These are phyloP conservation scores for Molothrus ater DNA, from an alignment of 2,797 vertebrate genomes.

Conservation along the genomic window DNA sequence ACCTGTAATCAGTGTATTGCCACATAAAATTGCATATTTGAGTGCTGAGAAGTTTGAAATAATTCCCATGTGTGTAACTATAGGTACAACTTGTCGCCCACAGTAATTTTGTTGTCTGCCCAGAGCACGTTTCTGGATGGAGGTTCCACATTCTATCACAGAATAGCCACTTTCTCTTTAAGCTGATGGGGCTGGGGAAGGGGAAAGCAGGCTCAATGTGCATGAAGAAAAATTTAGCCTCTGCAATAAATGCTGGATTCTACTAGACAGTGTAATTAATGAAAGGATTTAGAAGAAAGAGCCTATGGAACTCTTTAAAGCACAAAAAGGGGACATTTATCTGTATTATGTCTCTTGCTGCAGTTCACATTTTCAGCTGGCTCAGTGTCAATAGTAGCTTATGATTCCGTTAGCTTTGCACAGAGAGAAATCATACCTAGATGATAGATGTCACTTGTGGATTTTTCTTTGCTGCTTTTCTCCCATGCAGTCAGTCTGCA, in stretches of 20 bases:
- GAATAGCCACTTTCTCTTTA: not conserved
- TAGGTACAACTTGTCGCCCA: not conserved
- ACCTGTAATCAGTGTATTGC: not conserved
- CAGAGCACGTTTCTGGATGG: not conserved
- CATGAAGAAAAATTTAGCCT: not conserved
- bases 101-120: not conserved
- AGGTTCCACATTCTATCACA: not conserved
- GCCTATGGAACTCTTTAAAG: not conserved
- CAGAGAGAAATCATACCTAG: not conserved
- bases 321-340: slow-evolving; percentile 24
- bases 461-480: not conserved
- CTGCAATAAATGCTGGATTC: slow-evolving; percentile 7
- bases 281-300: slow-evolving; percentile 38
- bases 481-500: not conserved
- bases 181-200: not conserved
- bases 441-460: not conserved
- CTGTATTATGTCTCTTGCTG: slow-evolving; percentile 15
- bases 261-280: slow-evolving; percentile 53
- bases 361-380: slow-evolving; percentile 42
- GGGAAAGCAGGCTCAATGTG: not conserved
- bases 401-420: slow-evolving; percentile 23
- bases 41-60: not conserved
- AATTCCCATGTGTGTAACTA: not conserved
- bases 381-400: slow-evolving; percentile 27
- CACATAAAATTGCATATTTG: not conserved